Evolutionary conservation across 2,113 vertebrate genomes (phyloP), one percentile per base, ranked within the genome.

Genomic region (Sporophila hypoxantha): DNA sequence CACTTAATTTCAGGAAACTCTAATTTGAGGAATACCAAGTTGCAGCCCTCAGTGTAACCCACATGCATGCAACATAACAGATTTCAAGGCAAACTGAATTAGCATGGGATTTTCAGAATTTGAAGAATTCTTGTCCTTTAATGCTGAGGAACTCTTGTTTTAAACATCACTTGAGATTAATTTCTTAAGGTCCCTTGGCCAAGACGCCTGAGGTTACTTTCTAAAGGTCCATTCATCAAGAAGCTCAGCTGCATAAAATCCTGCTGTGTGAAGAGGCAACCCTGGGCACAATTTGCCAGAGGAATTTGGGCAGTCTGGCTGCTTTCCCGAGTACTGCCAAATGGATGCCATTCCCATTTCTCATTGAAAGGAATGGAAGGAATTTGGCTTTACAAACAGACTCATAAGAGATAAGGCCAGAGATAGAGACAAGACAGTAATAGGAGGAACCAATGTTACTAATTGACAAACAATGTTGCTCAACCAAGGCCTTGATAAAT

Each of bases 401-500:
- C n/a, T 17, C 12, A 2, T 32, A 46, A 66, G 61, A 46, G 27
- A n/a, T 17, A 47, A 57, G 34, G 52, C 11, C 34, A 57, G 34
- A 57, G 5, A 26, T 22, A 57, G 29, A 57, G 5, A 32, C 18
- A 17, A 39, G 29, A 14, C 7, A n/a, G 42, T 10, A 46, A 10
- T 8, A 55, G 13, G 12, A 55, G 21, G 41, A 56, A 13, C 15
- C 17, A 37, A 32, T 20, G n/a, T 39, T 39, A 57, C 8, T 57
- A 12, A 49, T 14, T 67, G 5, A 79, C 34, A 17, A 0, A 0
- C 14, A 39, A 39, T 22, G 4, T 34, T 59, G 12, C 23, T 41
- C 34, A 49, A 3, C 30, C 34, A 68, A 59, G 23, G 36, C 23
- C 36, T n/a, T 23, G 23, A 29, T 49, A 41, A 79, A 79, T 79